Evolutionary conservation across 2,797 vertebrate species (phyloP), one percentile per base, ranked within the genome.

Genomic region (Muscicapa comitata): DNA sequence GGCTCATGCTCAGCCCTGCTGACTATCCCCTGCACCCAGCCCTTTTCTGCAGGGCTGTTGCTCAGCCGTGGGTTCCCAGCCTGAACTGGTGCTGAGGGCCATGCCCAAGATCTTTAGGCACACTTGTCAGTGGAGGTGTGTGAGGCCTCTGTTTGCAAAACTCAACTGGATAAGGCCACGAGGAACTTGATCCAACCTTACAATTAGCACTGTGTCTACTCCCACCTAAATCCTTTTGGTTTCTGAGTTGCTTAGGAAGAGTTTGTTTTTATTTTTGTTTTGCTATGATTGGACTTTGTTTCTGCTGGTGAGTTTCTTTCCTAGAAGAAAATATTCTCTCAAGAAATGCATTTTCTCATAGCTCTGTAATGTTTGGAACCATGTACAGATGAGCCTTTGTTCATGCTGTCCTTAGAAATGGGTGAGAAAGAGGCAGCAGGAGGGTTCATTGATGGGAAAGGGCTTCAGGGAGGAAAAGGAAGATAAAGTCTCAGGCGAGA

Each of bases 231-330:
- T 63, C 21, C 48, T 82, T 59, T 29, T 29, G 31, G 43, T 29
- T 70, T 58, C 43, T 57, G 10, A 48, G 40, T 88, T 77, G 15
- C 79, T 83, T 43, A 29, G 53, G 17, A 76, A 18, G 55, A 71
- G 24, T 88, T 91, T 76, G 33, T 87, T 93, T 87, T 75, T 6
- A 7, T 25, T 80, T 88, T 59, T 80, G 48, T 74, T 90, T 88
- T 77, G 29, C 13, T 61, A 8, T 2, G 5, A 1, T 33, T 86
- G n/a, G 12, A 33, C 28, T 77, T 83, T 10, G 26, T 61, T 94
- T 83, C 48, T 89, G 48, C 11, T 54, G 29, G 13, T 57, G 35
- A 54, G 25, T 74, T 90, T 2, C 1, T 21, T 63, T 90, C 37
- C 38, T 24, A 38, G 31, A 35, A 86, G 37, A 84, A 90, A 59